Evolutionary conservation across 2,888 invertebrate genomes (phyloP), one percentile per base, ranked within the genome.

Genomic region (Catocala sponsa): DNA sequence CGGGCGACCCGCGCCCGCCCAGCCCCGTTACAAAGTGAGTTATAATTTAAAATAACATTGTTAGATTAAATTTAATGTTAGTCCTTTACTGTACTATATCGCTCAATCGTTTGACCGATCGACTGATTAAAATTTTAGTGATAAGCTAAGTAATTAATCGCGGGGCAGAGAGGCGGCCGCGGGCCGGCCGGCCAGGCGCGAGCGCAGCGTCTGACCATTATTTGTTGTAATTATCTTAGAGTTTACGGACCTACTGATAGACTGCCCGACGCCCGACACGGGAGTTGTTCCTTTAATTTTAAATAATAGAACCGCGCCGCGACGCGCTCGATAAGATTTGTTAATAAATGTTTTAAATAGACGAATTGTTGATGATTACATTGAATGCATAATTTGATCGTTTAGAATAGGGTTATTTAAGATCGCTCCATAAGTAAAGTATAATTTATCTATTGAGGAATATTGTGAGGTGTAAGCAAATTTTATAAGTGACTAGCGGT

Each of bases 61-160:
- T 92, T 94, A 94, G 94, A 94, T 94, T 94, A 94, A 94, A 94
- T 93, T 93, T 94, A 94, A 94, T 94, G 86, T 94, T 94, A 94
- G 94, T 94, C 93, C 89, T 92, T 92, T 93, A 93, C 93, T 94
- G 92, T 93, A 93, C 91, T 93, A 92, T 92, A 94, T 94, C 94
- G 94, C 93, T 94, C 94, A 94, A 94, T 92, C 91, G 89, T 91
- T 94, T 94, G 94, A 94, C 91, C 94, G 94, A 94, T 94, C 93
- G 94, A 94, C 94, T 94, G 94, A 94, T 93, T 94, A 94, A 94
- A 94, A 94, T 93, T 94, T 93, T 94, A 94, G 93, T 94, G 91
- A 81, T 94, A 94, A 94, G 94, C 94, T 94, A 94, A 94, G 93
- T 92, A 89, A 91, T 89, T 84, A 88, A 83, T 81, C 81, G 47